Conservation (phyloP, 2,888 invertebrate genomes). For the Drymonia ruficornis region DNA sequence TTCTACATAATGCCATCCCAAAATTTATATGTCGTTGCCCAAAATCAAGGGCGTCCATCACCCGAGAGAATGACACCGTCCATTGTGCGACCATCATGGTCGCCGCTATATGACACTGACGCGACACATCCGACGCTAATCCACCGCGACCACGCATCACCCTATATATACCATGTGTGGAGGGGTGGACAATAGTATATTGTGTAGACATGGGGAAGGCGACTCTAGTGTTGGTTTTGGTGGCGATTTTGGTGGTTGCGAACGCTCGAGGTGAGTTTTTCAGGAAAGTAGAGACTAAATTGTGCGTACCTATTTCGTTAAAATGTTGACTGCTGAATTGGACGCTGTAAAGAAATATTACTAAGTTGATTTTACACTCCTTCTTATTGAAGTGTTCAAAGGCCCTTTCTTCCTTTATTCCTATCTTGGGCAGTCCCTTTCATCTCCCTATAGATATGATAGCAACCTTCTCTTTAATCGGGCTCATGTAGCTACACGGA, state of each 20-base stretch:
- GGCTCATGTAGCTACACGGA: too few species aligned
- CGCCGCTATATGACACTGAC: conserved; percentile 44
- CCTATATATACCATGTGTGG: conserved; percentile 30
- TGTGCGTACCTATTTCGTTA: too few species aligned
- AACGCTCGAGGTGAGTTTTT: conserved; percentile 30
- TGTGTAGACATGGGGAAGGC: conserved; percentile 28
- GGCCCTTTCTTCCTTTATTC: too few species aligned
- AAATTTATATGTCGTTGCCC: conserved; percentile 12
- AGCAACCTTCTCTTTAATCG: too few species aligned
- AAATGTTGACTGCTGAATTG: too few species aligned
- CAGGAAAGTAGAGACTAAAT: not conserved
- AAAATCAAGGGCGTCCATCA: conserved; percentile 45
- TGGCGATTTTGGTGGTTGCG: conserved; percentile 33
- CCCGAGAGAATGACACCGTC: conserved; percentile 38
- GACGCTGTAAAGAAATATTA: too few species aligned
- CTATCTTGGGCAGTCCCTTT: too few species aligned
- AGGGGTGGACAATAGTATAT: conserved; percentile 8
- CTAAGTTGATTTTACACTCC: too few species aligned
- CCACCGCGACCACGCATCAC: conserved; percentile 22
- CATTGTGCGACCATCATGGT: conserved; percentile 49
- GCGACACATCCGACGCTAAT: conserved; percentile 46
- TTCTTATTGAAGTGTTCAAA: too few species aligned
- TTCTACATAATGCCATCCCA: too few species aligned
- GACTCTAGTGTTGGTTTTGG: conserved; percentile 23
- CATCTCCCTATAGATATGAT: too few species aligned